Conservation (phyloP, 2,888 invertebrate species). For the Erpobdella octoculata region DNA sequence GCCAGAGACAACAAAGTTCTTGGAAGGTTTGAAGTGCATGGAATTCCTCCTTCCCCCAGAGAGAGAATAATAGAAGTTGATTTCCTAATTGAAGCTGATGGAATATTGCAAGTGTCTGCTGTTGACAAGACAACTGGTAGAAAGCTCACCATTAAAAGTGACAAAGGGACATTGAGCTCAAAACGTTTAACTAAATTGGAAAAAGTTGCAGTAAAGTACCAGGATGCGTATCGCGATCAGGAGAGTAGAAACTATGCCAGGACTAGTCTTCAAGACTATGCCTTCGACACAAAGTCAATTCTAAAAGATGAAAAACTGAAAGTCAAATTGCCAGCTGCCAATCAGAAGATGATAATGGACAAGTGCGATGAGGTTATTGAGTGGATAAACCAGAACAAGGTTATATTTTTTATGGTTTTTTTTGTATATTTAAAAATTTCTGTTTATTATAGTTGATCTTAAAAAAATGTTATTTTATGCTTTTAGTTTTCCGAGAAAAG, state of each 20-base stretch:
- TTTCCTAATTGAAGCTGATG: conserved; percentile 63
- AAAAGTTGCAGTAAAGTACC: conserved; percentile 84
- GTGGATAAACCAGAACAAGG: conserved; percentile 41
- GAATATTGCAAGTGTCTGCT: conserved; percentile 88
- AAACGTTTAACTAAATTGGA: conserved; percentile 88
- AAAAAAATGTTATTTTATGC: not conserved
- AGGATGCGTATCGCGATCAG: conserved; percentile 60
- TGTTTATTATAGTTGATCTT: no score
- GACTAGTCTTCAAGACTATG: conserved; percentile 76
- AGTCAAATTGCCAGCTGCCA: conserved; percentile 75
- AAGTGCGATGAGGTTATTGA: conserved; percentile 68
- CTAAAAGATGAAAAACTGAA: conserved; percentile 87
- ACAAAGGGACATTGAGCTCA: conserved; percentile 76
- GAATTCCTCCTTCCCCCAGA: conserved; percentile 62
- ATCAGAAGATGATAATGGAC: conserved; percentile 71
- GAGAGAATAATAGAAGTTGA: conserved; percentile 65
- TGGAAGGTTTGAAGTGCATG: conserved; percentile 78
- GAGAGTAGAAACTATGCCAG: conserved; percentile 62
- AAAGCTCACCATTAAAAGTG: conserved; percentile 62
- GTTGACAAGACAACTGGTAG: conserved; percentile 67
- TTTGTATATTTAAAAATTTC: no score
- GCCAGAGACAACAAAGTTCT: conserved; percentile 62
- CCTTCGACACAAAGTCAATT: conserved; percentile 80
- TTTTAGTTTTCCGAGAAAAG: conserved; percentile 62
- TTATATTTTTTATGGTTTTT: no score